Conservation (phyloP, 2,888 invertebrate genomes). For the Ligdia adustata region DNA sequence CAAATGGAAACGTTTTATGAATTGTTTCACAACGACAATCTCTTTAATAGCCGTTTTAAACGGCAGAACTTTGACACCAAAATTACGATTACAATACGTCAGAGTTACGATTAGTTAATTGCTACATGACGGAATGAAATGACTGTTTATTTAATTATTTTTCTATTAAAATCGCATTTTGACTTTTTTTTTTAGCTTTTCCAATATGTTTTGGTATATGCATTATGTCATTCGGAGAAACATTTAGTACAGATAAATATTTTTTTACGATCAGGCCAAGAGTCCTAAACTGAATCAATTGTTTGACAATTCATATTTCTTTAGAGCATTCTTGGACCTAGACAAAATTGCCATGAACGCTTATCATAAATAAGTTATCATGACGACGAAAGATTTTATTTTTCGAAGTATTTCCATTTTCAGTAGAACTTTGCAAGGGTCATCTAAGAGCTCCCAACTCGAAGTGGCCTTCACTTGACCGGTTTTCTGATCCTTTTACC, state of each 20-base stretch:
- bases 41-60: slow-evolving; percentile 6
- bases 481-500: slow-evolving; percentile 21
- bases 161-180: too few relatives aligned
- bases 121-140: slow-evolving; percentile 4
- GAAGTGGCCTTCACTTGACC: slow-evolving; percentile 13
- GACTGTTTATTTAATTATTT: neutral
- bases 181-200: too few relatives aligned
- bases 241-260: too few relatives aligned
- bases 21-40: slow-evolving; percentile 17
- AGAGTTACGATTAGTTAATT: slow-evolving; percentile 16
- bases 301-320: too few relatives aligned
- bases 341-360: neutral
- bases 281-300: too few relatives aligned
- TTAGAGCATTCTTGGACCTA: too few relatives aligned
- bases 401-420: slow-evolving; percentile 7
- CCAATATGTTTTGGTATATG: too few relatives aligned
- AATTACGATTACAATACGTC: too few relatives aligned
- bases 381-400: neutral
- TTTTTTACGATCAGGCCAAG: too few relatives aligned
- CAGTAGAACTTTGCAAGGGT: slow-evolving; percentile 16
- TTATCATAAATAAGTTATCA: too few relatives aligned
- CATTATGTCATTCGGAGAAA: too few relatives aligned
- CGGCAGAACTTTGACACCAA: slow-evolving; percentile 18
- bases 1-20: slow-evolving; percentile 1
- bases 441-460: slow-evolving; percentile 4